Evolutionary conservation across 2,888 invertebrate species (phyloP).

Genomic region (Adelognathus sp.): DNA sequence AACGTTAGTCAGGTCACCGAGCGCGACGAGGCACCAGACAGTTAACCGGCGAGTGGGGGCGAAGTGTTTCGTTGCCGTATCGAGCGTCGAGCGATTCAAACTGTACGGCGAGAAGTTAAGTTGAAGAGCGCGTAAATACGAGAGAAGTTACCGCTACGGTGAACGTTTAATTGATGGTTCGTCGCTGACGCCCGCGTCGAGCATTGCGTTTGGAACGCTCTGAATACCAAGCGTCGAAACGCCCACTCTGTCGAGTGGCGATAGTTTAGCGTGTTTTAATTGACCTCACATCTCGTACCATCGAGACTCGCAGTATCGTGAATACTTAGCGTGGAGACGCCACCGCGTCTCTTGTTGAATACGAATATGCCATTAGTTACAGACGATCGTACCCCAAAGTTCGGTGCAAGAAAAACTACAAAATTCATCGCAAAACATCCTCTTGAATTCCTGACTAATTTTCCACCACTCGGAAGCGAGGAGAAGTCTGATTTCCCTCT

Average conservation of each 20-base stretch:
- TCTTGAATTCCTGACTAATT: neutral
- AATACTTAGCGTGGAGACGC: no score
- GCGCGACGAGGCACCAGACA: conserved; percentile 4
- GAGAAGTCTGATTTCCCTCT: no score
- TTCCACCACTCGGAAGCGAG: neutral
- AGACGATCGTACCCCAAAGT: neutral
- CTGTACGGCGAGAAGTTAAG: conserved; percentile 6
- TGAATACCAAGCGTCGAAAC: conserved; percentile 39
- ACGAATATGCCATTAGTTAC: neutral
- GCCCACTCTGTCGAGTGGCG: conserved; percentile 39
- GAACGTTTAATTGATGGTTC: conserved; percentile 69
- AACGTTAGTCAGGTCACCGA: conserved; percentile 36
- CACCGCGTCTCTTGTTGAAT: no score
- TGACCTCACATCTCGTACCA: conserved; percentile 18
- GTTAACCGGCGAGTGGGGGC: neutral
- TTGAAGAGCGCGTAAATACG: conserved; percentile 64
- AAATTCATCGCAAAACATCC: neutral
- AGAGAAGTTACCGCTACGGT: conserved; percentile 40
- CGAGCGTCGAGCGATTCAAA: conserved; percentile 9
- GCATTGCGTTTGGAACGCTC: conserved; percentile 26
- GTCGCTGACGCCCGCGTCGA: conserved; percentile 27
- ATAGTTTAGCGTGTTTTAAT: conserved; percentile 49
- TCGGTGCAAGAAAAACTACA: neutral
- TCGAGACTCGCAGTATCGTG: neutral
- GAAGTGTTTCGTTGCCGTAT: conserved; percentile 26